Conservation (phyloP, 2,797 vertebrate genomes). For the Dendrocincla fuliginosa region DNA sequence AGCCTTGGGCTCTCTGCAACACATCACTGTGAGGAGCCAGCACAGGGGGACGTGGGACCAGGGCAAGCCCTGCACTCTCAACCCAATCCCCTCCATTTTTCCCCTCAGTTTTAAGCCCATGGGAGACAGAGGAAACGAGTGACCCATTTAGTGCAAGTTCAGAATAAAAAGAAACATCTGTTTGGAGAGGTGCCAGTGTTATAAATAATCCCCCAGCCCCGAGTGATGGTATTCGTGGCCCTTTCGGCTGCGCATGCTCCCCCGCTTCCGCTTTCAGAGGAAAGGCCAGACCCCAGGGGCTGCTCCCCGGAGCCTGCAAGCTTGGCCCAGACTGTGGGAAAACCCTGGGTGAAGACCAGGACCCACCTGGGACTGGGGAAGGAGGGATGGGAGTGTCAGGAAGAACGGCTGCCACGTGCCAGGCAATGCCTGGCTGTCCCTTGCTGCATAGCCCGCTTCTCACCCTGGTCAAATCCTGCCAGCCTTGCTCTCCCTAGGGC, state of each 20-base stretch:
- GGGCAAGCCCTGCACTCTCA: conserved; percentile 7
- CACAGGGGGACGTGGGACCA: not conserved
- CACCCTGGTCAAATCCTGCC: rapidly evolving
- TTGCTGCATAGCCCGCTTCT: rapidly evolving
- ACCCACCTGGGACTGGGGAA: not conserved
- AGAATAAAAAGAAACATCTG: conserved; percentile 83
- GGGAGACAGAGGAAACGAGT: conserved; percentile 70
- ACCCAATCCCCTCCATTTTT: not conserved
- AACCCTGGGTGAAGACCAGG: not conserved
- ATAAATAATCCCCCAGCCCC: conserved; percentile 74
- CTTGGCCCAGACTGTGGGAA: conserved; percentile 73
- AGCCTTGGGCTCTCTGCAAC: rapidly evolving
- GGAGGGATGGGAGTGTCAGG: not conserved
- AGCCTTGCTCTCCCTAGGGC: not conserved
- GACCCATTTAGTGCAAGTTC: conserved; percentile 72
- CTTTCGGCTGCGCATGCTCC: not conserved
- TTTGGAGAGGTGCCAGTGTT: conserved; percentile 75
- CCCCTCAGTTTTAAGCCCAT: conserved; percentile 43
- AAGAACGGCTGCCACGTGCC: not conserved
- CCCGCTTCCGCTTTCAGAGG: not conserved
- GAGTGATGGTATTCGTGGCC: conserved; percentile 26
- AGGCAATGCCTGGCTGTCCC: not conserved
- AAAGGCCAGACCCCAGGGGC: not conserved
- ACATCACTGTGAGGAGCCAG: not conserved
- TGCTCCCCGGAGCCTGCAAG: not conserved